Evolutionary conservation across 2,113 vertebrate genomes (phyloP), one percentile per base, ranked within the genome.

Genomic region (Xenopus laevis): DNA sequence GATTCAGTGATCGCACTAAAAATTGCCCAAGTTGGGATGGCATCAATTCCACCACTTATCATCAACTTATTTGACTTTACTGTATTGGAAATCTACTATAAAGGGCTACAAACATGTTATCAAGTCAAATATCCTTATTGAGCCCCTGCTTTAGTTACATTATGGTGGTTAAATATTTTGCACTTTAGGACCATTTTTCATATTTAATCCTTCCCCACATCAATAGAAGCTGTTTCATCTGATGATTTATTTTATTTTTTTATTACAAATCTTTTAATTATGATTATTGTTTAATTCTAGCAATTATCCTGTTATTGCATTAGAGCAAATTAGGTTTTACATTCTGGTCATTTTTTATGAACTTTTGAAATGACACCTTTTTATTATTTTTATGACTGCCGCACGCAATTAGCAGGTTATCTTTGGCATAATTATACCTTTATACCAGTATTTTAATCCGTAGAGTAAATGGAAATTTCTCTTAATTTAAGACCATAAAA

Each of bases 291-390:
- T 55, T 55, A 55, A 55, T 55, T 55, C 53, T 55, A 55, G 15
- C 53, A 16, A 55, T 55, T 55, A 55, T n/a, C 13, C 53, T 55
- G 53, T 55, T 55, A 55, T n/a, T 55, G 53, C 53, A 55, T 55
- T 16, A n/a, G 17, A 55, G 17, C 13, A 55, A 55, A 55, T 55
- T 55, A 55, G 17, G 0, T 55, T 55, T 55, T 55, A 55, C 17
- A n/a, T 16, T 55, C 53, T 55, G 53, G 53, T 55, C 53, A 55
- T 16, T 55, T 55, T n/a, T 55, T 55, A 55, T 55, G 53, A 55
- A 55, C 53, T 55, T 55, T 55, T 4, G 17, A 55, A 55, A 55
- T 55, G 15, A 55, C 17, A 55, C 53, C 53, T 55, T 55, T 55
- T 55, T n/a, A 55, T 55, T 55, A 55, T 55, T 55, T 55, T 55